Base-by-base conservation (phyloP, 2,113 vertebrate species). In the Cololabis saira region DNA sequence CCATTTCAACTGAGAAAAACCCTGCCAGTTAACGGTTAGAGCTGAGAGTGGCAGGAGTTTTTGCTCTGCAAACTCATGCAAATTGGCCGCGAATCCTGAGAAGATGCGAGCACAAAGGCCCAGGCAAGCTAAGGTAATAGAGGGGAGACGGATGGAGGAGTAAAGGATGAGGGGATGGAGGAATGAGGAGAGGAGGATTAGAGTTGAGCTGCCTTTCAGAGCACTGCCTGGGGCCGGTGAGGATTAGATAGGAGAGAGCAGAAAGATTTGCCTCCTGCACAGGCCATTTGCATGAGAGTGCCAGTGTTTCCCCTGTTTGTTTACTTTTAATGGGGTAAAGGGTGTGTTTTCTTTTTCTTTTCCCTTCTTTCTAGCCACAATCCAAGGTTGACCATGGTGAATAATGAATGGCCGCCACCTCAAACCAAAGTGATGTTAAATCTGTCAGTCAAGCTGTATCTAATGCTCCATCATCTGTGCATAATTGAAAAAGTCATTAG, bases 201-300 rank as follows among this genome's bases (percentile, higher is more conserved):
- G 84, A 79, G 81, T 55, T 56, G 79, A 77, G 59, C 67, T 42
- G 67, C 52, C 73, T 87, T 90, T 90, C 82, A 83, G 73, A 87
- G 80, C 45, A 51, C 67, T 68, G 85, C 80, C 80, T 73, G 76
- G 74, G 81, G 86, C 81, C 69, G 61, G 56, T 69, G 57, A 78
- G 88, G 88, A 90, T 90, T 91, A 89, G 86, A 84, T 69, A 82
- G 86, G 82, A 85, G 75, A 52, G 67, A 84, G 80, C 69, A 69
- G 61, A 81, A 71, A 89, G 84, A 91, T 85, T 86, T 71, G 81
- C 84, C 78, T 82, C 64, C 63, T 82, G 77, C 82, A 78, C n/a
- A 41, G 72, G n/a, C 78, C 67, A 90, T 87, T 89, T 90, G 78
- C 83, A 89, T 86, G 77, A 86, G 80, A 77, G 60, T 66, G 81